A percentile compares a stretch with the other conserved stretches of the same genome.
Conservation (phyloP, 2,797 vertebrate genomes). For the Malurus splendens region DNA sequence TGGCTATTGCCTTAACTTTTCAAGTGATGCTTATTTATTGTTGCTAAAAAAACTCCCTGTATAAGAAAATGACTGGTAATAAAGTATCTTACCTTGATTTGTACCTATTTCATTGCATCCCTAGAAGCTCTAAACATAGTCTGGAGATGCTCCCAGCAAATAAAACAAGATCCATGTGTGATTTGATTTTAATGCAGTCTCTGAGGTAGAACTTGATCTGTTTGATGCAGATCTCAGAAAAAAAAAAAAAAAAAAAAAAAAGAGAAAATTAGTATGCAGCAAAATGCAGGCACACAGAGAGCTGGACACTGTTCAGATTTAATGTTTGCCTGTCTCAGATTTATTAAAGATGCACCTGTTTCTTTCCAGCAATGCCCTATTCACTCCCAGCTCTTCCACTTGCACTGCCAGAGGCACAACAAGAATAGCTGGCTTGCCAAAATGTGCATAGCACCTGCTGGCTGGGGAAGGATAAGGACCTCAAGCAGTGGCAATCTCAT, state of each 20-base stretch:
- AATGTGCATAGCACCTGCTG: not conserved
- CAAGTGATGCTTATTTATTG: not conserved
- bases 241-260: not conserved
- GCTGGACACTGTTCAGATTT: constrained; percentile 5
- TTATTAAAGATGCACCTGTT: constrained; percentile 43
- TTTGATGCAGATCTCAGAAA: not conserved
- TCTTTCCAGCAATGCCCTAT: not conserved
- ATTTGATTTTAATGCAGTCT: constrained; percentile 10
- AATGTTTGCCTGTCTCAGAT: constrained; percentile 25
- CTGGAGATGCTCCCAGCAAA: not conserved
- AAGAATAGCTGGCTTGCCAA: not conserved
- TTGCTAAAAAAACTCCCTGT: not conserved
- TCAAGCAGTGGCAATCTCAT: not conserved
- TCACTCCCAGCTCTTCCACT: not conserved
- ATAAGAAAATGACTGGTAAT: not conserved
- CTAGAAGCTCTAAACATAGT: not conserved
- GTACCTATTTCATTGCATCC: not conserved
- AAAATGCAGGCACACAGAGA: not conserved
- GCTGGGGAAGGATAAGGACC: not conserved
- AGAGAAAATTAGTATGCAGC: constrained; percentile 22
- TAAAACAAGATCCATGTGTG: not conserved
- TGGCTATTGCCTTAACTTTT: not conserved
- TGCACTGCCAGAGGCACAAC: not conserved
- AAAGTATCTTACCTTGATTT: not conserved
- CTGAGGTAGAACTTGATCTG: not conserved